These are phyloP conservation scores for Vesta saturnalis DNA, from an alignment of 2,888 invertebrate species.

Conservation along the genomic window DNA sequence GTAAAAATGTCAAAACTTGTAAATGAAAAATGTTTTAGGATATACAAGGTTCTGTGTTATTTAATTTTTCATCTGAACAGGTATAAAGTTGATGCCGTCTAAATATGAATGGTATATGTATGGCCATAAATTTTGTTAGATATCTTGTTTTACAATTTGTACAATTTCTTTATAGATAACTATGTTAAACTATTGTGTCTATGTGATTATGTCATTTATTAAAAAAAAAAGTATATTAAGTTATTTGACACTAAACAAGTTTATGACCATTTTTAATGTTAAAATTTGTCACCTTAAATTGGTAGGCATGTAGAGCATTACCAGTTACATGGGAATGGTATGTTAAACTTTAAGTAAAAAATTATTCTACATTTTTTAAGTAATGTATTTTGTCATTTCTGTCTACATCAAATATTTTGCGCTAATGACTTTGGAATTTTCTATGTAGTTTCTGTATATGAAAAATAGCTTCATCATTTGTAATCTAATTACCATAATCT, in stretches of 20 bases:
- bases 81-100: constrained; percentile 19
- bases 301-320: not conserved
- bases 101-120: not conserved
- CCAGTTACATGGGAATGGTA: constrained; percentile 12
- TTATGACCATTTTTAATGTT: constrained; percentile 11
- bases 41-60: constrained; percentile 14
- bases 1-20: constrained; percentile 43
- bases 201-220: constrained; percentile 15
- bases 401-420: too few species aligned
- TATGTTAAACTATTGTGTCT: constrained; percentile 26
- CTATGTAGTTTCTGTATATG: too few species aligned
- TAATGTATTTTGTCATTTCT: too few species aligned
- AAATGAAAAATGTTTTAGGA: constrained; percentile 45
- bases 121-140: constrained; percentile 24
- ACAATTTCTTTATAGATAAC: constrained; percentile 17
- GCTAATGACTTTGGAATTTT: too few species aligned
- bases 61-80: constrained; percentile 30
- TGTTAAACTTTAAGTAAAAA: not conserved
- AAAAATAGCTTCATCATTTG: too few species aligned
- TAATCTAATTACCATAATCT: too few species aligned
- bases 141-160: constrained; percentile 21
- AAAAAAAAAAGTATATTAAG: constrained; percentile 8
- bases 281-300: constrained; percentile 17
- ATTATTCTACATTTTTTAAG: constrained; percentile 3
- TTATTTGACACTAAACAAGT: constrained; percentile 10